These are phyloP conservation scores for Dicranocentrus wangi DNA, from an alignment of 2,888 invertebrate species.

Conservation along the genomic window DNA sequence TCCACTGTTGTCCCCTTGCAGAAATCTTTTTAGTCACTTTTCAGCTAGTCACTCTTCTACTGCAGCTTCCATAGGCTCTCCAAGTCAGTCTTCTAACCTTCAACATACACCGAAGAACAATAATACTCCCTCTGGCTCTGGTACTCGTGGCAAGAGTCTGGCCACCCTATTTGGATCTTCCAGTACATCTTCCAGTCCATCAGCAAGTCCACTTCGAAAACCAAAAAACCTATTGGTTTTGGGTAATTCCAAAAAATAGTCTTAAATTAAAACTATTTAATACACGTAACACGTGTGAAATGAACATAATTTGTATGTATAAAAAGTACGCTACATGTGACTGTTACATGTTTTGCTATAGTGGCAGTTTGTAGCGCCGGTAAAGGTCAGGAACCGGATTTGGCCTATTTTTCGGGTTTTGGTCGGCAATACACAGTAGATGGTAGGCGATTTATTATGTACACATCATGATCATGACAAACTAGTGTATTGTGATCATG, in stretches of 20 bases:
- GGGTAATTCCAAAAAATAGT: constrained; percentile 8
- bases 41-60: constrained; percentile 20
- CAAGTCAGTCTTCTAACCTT: neutral
- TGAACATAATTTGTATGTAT: no score
- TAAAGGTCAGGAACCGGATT: no score
- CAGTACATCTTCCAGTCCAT: constrained; percentile 36
- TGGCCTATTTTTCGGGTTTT: no score
- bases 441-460: no score
- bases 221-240: constrained; percentile 13
- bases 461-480: no score
- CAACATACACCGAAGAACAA: constrained; percentile 27
- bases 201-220: constrained; percentile 32
- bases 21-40: constrained; percentile 58
- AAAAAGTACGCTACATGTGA: no score
- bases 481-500: no score
- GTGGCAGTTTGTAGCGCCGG: no score
- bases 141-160: constrained; percentile 22
- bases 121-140: constrained; percentile 24
- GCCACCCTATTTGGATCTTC: constrained; percentile 25
- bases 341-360: no score
- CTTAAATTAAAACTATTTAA: no score
- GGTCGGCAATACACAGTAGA: no score
- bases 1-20: constrained; percentile 62
- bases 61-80: constrained; percentile 4
- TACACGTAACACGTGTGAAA: no score